Percentiles rank a stretch among this genome's conserved stretches.
These are phyloP conservation scores for Orchesella cincta DNA, from an alignment of 1,140 invertebrate species.

Conservation along the genomic window DNA sequence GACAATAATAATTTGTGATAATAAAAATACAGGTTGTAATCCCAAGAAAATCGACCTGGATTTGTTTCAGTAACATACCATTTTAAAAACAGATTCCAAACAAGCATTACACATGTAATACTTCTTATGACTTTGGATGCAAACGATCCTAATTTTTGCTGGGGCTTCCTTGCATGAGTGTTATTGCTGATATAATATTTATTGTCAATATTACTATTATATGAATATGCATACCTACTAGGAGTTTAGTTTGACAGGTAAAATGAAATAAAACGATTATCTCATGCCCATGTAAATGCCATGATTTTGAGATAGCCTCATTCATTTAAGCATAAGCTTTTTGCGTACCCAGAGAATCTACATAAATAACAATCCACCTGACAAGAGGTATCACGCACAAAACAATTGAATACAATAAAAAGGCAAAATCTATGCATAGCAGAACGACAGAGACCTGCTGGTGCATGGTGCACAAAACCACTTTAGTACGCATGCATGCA, in stretches of 20 bases:
- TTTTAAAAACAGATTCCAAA: too few species aligned
- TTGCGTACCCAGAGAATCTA: neutral
- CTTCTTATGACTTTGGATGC: too few species aligned
- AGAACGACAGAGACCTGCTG: conserved; percentile 7
- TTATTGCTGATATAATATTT: too few species aligned
- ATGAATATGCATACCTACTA: too few species aligned
- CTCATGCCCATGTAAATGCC: neutral
- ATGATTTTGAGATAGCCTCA: conserved; percentile 1
- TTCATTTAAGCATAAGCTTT: conserved; percentile 8
- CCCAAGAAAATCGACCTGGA: too few species aligned
- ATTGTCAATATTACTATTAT: too few species aligned
- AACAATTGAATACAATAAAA: conserved; percentile 27
- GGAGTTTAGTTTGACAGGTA: conserved; percentile 4
- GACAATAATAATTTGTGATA: too few species aligned
- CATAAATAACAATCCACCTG: neutral
- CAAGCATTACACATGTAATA: too few species aligned
- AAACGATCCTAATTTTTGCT: too few species aligned
- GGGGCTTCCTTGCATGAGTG: too few species aligned
- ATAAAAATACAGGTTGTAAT: too few species aligned
- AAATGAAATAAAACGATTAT: neutral
- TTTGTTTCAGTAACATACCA: too few species aligned
- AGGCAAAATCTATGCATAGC: conserved; percentile 7
- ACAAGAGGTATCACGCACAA: conserved; percentile 27
- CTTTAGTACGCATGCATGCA: conserved; percentile 25
- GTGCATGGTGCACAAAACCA: conserved; percentile 25